Conservation (phyloP, 2,888 invertebrate genomes). For the Sinohyriopsis cumingii region DNA sequence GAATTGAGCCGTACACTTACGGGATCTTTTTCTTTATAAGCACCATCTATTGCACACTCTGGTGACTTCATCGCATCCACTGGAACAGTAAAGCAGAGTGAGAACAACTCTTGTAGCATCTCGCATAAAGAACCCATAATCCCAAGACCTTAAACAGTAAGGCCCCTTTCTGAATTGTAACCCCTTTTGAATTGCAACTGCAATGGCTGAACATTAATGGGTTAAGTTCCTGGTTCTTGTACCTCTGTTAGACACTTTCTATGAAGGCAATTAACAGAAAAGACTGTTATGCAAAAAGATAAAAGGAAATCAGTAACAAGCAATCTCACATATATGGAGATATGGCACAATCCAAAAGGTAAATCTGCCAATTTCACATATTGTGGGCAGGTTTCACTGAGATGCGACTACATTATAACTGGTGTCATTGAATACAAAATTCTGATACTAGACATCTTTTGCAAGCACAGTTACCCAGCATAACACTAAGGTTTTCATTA, state of each 20-base stretch:
- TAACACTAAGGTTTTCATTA: too few relatives aligned
- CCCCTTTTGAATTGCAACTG: neutral
- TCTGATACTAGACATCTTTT: too few relatives aligned
- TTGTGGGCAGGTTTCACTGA: too few relatives aligned
- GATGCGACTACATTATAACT: too few relatives aligned
- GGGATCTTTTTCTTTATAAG: conserved; percentile 45
- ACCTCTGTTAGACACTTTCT: neutral
- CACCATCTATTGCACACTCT: conserved; percentile 53
- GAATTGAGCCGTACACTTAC: conserved; percentile 85
- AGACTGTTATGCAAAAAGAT: too few relatives aligned
- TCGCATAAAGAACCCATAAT: neutral
- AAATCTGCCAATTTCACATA: too few relatives aligned
- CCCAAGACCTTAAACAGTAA: neutral
- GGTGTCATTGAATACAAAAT: too few relatives aligned
- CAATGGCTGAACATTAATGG: neutral
- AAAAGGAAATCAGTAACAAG: too few relatives aligned
- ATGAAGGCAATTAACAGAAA: too few relatives aligned
- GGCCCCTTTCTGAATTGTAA: neutral
- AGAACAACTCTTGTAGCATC: neutral
- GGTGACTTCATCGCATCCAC: conserved; percentile 64
- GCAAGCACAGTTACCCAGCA: too few relatives aligned
- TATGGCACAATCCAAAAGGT: too few relatives aligned
- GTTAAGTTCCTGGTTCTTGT: conserved; percentile 1
- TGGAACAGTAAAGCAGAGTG: conserved; percentile 16
- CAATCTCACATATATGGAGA: too few relatives aligned